Base-by-base conservation (phyloP, 23 tunicate genomes). In the Pegea sp. region DNA sequence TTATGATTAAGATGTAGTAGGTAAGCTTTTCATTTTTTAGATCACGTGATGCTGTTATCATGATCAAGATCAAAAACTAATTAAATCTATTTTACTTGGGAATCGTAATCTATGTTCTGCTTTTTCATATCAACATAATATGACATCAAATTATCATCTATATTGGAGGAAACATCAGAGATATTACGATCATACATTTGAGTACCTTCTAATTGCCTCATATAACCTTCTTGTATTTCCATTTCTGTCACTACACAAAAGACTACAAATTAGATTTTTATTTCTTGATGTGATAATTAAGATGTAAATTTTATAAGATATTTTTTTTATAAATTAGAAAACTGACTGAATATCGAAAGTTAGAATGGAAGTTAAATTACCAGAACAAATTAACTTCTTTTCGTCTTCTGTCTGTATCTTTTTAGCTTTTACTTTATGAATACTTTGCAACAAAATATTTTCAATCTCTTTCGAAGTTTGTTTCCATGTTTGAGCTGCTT, bases 181-280 rank as follows among this genome's bases (percentile, higher is more conserved):
- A 79, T 79, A 26, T 79, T 70, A 27, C 93, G 63, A 1, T 53
- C 24, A 53, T 70, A 79, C 13, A 66, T 5, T 31, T 49, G 42
- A 18, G 57, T 31, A 1, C 30, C 6, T 18, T 63, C 28, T 3
- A 42, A 2, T 19, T 29, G 11, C 13, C 34, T 29, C 23, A 29
- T 42, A 21, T 33, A 24, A 30, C 78, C 93, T 60, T 79, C 74
- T 38, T 71, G 67, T 11, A 79, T 71, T 65, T 79, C 93, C 29
- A 65, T 43, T 32, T 79, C 72, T 18, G 93, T 79, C 18, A 79
- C 93, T 79, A n/a, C n/a, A n/a, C n/a, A n/a, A n/a, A n/a, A n/a
- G 51, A 21, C 51, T 46, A 4, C 4, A 2, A 46, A 24, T 26
- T n/a, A 53, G 26, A 4, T 24, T 3, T 20, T 3, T 26, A 18